A percentile compares a stretch with the other conserved stretches of the same genome.
These are phyloP conservation scores for Chelon labrosus DNA, from an alignment of 2,797 vertebrate genomes.

Conservation along the genomic window DNA sequence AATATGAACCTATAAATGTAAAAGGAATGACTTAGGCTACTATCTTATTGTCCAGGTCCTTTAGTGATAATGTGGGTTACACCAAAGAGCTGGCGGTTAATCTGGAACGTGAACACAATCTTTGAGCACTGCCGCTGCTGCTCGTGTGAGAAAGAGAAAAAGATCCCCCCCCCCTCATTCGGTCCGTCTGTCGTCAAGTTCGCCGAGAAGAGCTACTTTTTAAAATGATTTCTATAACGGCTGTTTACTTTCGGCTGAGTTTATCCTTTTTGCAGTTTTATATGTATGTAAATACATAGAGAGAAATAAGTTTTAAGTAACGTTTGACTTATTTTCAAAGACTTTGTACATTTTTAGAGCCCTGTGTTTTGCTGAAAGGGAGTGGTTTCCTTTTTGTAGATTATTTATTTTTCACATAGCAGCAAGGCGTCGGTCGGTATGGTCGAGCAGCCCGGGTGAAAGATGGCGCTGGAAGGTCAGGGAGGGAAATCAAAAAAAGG, in stretches of 20 bases:
- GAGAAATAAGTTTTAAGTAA: slow-evolving; percentile 86
- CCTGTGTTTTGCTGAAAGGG: slow-evolving; percentile 67
- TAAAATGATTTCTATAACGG: slow-evolving; percentile 52
- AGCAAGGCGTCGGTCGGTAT: slow-evolving; percentile 52
- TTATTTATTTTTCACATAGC: slow-evolving; percentile 86
- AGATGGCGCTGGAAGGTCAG: slow-evolving; percentile 24
- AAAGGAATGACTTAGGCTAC: slow-evolving; percentile 76
- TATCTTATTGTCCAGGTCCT: slow-evolving; percentile 80
- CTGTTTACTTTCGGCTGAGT: slow-evolving; percentile 65
- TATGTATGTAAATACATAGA: slow-evolving; percentile 90
- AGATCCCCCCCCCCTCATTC: neutral
- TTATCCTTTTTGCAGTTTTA: slow-evolving; percentile 86
- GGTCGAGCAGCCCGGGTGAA: slow-evolving; percentile 28
- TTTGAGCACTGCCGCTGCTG: slow-evolving; percentile 32
- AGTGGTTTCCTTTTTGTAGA: slow-evolving; percentile 80
- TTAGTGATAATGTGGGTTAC: slow-evolving; percentile 87
- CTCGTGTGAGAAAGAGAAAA: slow-evolving; percentile 16
- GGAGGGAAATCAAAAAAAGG: slow-evolving; percentile 6
- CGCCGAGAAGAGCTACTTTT: slow-evolving; percentile 58
- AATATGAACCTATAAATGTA: slow-evolving; percentile 73
- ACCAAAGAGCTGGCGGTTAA: slow-evolving; percentile 92
- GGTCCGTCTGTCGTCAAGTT: slow-evolving; percentile 33
- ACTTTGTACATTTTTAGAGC: slow-evolving; percentile 88
- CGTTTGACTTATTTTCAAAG: slow-evolving; percentile 84
- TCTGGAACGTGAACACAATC: slow-evolving; percentile 68